Evolutionary conservation across 2,888 invertebrate species (phyloP).

Genomic region (Leptopilina myrica): DNA sequence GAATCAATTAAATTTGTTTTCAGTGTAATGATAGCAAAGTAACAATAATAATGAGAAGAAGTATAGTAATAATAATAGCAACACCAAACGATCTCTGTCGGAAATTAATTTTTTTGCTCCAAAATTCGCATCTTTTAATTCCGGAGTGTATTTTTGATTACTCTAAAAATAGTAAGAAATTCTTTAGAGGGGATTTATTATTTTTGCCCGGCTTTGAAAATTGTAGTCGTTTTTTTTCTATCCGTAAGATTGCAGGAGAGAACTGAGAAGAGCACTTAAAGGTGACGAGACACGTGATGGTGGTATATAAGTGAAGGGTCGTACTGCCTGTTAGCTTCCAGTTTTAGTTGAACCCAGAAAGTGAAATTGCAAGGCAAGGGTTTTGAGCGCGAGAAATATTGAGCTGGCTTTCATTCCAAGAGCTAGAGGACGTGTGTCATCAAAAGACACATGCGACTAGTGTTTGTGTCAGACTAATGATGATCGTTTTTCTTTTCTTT

Average conservation of each 20-base stretch:
- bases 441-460: not conserved
- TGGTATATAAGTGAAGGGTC: constrained; percentile 33
- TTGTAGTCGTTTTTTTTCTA: constrained; percentile 2
- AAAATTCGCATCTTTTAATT: not conserved
- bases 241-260: not conserved
- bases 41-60: no score
- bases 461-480: not conserved
- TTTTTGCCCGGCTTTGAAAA: not conserved
- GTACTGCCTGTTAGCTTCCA: not conserved
- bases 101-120: no score
- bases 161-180: not conserved
- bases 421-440: no score
- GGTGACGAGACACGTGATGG: constrained; percentile 34
- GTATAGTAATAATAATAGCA: no score
- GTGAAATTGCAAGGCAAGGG: constrained; percentile 17
- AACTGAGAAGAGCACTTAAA: constrained; percentile 37
- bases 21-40: no score
- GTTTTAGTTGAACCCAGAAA: constrained; percentile 4
- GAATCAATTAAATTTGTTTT: no score
- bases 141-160: not conserved
- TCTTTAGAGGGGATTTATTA: not conserved
- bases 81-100: no score
- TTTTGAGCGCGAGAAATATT: not conserved
- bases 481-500: not conserved
- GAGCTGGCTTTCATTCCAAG: not conserved